Base-by-base conservation (phyloP, 2,113 vertebrate genomes). In the Dasyornis broadbenti region DNA sequence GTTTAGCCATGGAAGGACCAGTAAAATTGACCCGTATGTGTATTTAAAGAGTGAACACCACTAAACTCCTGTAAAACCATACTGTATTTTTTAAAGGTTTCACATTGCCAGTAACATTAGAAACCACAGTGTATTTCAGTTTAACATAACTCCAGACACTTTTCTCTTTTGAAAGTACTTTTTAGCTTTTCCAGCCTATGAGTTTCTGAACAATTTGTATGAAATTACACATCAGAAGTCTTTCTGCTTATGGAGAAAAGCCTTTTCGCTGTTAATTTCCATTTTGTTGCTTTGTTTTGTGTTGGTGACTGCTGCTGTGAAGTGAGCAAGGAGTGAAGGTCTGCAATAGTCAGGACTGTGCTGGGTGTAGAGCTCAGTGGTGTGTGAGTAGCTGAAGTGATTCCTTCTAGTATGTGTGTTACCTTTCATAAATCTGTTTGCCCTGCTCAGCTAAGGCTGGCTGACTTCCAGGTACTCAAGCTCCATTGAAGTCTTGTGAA, bases 391-490 rank as follows among this genome's bases (percentile, higher is more conserved):
- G 80, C 80, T 95, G 82, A 78, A 92, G 73, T 16, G 35, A 40
- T 86, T 92, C 64, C 57, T 95, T 86, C 45, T n/a, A 47, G 63
- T 56, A 35, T 93, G 81, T 82, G 81, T 92, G 84, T 77, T 96
- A 92, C 88, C 93, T 94, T 95, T 92, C 75, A 78, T 81, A 78
- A 94, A 75, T 94, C 85, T 94, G 88, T 88, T 95, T 96, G 92
- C 88, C 76, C 87, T 93, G 68, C 68, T 70, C 57, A 86, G 20
- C 86, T 81, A 59, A 80, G 54, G 63, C 92, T 94, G 95, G 93
- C 93, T 81, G 57, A 20, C 79, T 92, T 95, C 93, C 93, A 97
- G 91, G 31, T 92, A 73, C 93, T 89, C 78, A 33, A 50, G 42
- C 79, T 92, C 75, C 71, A 78, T 53, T 86, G 82, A 96, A 92